A percentile compares a stretch with the other conserved stretches of the same genome.
Evolutionary conservation across 2,888 invertebrate species (phyloP).

Genomic region (Magallana nippona): DNA sequence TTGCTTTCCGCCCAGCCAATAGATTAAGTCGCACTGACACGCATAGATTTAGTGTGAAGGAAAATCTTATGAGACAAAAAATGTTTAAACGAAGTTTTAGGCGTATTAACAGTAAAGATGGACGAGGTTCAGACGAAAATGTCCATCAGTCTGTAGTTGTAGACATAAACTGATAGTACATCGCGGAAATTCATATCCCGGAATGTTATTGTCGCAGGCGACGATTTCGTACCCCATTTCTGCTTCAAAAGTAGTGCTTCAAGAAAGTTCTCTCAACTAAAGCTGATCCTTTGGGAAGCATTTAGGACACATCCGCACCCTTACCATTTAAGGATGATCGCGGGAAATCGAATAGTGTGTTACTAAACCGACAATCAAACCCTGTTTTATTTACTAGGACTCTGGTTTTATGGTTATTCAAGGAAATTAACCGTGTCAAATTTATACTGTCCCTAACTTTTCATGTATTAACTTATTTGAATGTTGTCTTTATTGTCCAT

Average conservation of each 20-base stretch:
- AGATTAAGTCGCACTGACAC: constrained; percentile 60
- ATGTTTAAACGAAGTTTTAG: constrained; percentile 69
- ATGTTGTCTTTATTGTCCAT: not conserved
- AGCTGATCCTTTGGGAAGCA: too few species aligned
- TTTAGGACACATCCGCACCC: too few species aligned
- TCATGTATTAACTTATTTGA: constrained; percentile 21
- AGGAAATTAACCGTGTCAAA: not conserved
- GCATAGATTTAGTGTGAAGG: constrained; percentile 57
- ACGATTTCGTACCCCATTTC: not conserved
- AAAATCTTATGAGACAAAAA: constrained; percentile 62
- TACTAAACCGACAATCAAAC: constrained; percentile 16
- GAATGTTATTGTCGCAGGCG: not conserved
- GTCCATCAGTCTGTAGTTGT: not conserved
- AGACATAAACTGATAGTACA: not conserved
- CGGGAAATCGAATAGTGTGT: not conserved
- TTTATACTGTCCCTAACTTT: not conserved
- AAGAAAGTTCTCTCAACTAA: too few species aligned
- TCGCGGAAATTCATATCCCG: not conserved
- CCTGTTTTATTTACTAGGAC: not conserved
- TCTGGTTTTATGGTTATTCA: constrained; percentile 15
- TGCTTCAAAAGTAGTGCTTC: not conserved
- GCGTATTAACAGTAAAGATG: constrained; percentile 44
- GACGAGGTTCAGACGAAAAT: not conserved
- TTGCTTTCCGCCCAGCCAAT: constrained; percentile 55
- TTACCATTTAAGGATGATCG: too few species aligned